phyloP scores from a whole-genome alignment of 1,140 invertebrate species.

The Periplaneta americana region DNA sequence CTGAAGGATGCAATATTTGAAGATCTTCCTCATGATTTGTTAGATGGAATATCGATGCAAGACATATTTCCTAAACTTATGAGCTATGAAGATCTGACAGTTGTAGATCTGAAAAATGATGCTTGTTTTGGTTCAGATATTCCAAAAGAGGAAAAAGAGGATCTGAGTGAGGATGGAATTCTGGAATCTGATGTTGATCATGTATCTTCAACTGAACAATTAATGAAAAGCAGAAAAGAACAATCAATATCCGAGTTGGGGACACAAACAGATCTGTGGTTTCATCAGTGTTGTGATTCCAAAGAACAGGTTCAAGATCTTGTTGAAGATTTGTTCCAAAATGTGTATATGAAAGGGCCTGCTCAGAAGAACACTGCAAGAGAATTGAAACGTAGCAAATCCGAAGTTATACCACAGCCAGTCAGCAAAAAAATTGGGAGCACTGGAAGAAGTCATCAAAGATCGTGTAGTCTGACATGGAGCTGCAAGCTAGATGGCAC shows the following conservation, averaged over 20 bases:
- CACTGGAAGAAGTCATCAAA: conserved; percentile 47
- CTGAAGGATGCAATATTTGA: conserved; percentile 78
- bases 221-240: neutral
- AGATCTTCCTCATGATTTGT: conserved; percentile 70
- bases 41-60: conserved; percentile 78
- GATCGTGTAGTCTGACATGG: conserved; percentile 60
- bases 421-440: conserved; percentile 42
- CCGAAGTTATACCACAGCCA: conserved; percentile 50
- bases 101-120: conserved; percentile 53
- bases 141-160: conserved; percentile 29
- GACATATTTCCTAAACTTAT: conserved; percentile 58
- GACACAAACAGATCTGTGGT: conserved; percentile 34
- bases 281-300: conserved; percentile 38
- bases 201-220: neutral
- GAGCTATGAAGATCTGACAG: conserved; percentile 50
- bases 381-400: conserved; percentile 56
- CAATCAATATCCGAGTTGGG: conserved; percentile 26
- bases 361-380: conserved; percentile 23
- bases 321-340: conserved; percentile 51
- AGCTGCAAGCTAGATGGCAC: conserved; percentile 56
- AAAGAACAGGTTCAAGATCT: conserved; percentile 48
- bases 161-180: conserved; percentile 31
- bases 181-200: conserved; percentile 32
- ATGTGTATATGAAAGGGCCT: neutral
- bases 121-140: conserved; percentile 43